Evolutionary conservation across 2,797 vertebrate species (phyloP).

Genomic region (Sebastes trivittatus): DNA sequence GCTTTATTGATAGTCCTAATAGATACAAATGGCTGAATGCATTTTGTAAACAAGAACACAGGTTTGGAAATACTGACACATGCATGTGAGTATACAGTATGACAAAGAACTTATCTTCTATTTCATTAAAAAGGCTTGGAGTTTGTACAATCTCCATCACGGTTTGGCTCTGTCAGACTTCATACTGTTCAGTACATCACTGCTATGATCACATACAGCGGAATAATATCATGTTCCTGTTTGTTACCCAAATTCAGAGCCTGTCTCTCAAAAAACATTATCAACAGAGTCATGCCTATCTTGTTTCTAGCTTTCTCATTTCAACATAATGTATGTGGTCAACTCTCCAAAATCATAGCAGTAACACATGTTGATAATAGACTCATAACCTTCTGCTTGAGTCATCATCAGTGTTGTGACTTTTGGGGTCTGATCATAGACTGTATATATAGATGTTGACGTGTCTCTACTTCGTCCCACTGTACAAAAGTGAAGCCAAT

Average conservation of each 20-base stretch:
- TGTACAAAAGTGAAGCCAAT: too few species aligned
- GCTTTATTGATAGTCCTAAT: constrained; percentile 36
- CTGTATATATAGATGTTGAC: too few species aligned
- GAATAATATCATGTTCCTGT: constrained; percentile 11
- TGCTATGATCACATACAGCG: constrained; percentile 8
- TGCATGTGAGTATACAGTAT: neutral
- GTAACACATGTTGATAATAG: neutral
- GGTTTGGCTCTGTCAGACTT: constrained; percentile 15
- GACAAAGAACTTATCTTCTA: constrained; percentile 12
- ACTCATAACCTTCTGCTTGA: neutral
- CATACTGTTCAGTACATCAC: constrained; percentile 21
- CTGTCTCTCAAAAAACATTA: neutral
- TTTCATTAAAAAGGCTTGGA: constrained; percentile 16
- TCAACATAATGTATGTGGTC: neutral
- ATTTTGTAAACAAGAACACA: constrained; percentile 24
- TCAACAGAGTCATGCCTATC: constrained; percentile 8
- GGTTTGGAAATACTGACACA: neutral
- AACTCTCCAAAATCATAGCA: neutral
- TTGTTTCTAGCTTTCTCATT: constrained; percentile 15
- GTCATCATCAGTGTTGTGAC: neutral
- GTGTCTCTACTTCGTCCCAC: too few species aligned
- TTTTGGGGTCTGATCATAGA: neutral
- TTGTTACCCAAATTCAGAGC: constrained; percentile 2
- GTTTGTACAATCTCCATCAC: constrained; percentile 10
- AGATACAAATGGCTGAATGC: constrained; percentile 14